Percentiles rank a stretch among this genome's conserved stretches.
phyloP scores from a whole-genome alignment of 2,888 invertebrate genomes.

The Gerris lacustris region DNA sequence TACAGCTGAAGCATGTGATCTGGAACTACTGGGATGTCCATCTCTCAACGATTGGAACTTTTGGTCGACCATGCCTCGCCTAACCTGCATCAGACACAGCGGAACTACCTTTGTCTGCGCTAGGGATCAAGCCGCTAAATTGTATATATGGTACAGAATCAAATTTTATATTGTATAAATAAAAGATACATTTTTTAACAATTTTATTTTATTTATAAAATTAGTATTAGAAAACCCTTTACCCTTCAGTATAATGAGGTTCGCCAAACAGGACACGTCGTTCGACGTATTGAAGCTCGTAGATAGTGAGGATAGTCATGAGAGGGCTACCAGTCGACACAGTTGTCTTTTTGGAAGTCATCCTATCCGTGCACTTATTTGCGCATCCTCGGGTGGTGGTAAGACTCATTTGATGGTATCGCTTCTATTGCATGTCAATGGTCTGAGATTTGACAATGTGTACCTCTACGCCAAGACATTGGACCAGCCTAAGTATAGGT shows the following conservation, averaged over 20 bases:
- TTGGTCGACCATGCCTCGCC: not conserved
- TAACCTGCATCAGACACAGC: not conserved
- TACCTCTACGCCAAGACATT: constrained; percentile 34
- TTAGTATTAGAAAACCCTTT: too few relatives aligned
- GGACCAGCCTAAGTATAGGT: constrained; percentile 33
- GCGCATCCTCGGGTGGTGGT: constrained; percentile 35
- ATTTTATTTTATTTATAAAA: too few relatives aligned
- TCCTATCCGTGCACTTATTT: constrained; percentile 30
- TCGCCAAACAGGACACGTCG: too few relatives aligned
- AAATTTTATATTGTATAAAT: too few relatives aligned
- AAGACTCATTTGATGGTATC: constrained; percentile 35
- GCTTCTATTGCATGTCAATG: constrained; percentile 33
- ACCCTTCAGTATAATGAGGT: too few relatives aligned
- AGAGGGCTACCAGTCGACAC: not conserved
- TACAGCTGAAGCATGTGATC: not conserved
- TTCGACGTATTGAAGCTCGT: too few relatives aligned
- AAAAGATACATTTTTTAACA: too few relatives aligned
- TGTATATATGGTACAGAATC: not conserved
- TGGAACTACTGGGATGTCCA: not conserved
- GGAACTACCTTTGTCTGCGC: not conserved
- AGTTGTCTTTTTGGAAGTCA: not conserved
- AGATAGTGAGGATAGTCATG: too few relatives aligned
- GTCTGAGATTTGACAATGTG: constrained; percentile 35
- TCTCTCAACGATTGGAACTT: not conserved
- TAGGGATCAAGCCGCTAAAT: not conserved